Evolutionary conservation across 1,140 invertebrate species (phyloP).

Genomic region (Brachionus koreanus): DNA sequence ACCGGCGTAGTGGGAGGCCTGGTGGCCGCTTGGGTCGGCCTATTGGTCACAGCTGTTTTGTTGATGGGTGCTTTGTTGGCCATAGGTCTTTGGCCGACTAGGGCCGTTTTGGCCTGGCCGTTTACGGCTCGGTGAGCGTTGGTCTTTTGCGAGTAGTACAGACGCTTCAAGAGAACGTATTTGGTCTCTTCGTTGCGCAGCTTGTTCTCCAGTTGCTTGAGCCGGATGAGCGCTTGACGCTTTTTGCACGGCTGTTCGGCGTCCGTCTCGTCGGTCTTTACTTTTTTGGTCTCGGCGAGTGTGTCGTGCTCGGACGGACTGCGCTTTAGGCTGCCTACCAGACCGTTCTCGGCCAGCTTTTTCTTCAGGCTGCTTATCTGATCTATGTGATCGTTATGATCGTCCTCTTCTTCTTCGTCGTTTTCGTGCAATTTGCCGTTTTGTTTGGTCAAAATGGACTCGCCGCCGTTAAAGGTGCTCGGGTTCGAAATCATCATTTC

Average conservation of each 20-base stretch:
- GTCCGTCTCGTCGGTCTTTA: background rate
- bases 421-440: background rate
- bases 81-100: background rate
- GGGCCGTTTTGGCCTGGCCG: background rate
- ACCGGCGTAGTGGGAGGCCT: background rate
- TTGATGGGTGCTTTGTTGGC: background rate
- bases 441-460: background rate
- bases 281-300: background rate
- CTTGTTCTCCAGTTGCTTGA: background rate
- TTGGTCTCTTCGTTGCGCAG: slow-evolving; percentile 37
- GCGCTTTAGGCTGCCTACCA: background rate
- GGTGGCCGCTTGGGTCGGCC: background rate
- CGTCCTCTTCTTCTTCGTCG: background rate
- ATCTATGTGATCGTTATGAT: background rate
- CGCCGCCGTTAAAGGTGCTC: background rate
- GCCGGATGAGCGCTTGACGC: background rate
- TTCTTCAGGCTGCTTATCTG: background rate
- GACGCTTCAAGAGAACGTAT: background rate
- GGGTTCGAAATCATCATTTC: slow-evolving; percentile 33
- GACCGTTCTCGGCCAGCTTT: background rate
- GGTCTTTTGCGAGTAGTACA: slow-evolving; percentile 16
- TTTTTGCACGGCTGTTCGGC: background rate
- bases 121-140: background rate
- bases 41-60: background rate
- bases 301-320: background rate